Percentiles rank a stretch among this genome's conserved stretches.
These are phyloP conservation scores for Gryllus longicercus DNA, from an alignment of 2,888 invertebrate species.

Conservation along the genomic window DNA sequence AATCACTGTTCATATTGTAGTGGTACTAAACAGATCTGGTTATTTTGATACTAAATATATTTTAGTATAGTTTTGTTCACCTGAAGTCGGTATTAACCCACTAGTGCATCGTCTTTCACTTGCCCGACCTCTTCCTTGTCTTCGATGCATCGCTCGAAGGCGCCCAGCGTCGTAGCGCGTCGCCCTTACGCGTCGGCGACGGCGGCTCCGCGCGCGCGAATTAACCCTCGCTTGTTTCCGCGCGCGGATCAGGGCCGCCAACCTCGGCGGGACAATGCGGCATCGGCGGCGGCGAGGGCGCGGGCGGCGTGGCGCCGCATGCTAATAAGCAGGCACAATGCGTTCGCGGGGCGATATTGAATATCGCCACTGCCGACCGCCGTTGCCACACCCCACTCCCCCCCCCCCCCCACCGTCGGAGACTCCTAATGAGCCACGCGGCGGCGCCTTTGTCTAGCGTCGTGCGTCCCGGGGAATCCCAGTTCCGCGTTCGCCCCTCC, in stretches of 20 bases:
- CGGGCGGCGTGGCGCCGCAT: background rate
- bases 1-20: too few species aligned
- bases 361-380: background rate
- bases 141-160: too few species aligned
- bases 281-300: background rate
- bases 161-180: too few species aligned
- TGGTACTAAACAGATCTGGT: too few species aligned
- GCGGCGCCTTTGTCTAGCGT: background rate
- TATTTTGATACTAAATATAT: too few species aligned
- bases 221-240: slow-evolving; percentile 5
- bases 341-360: background rate
- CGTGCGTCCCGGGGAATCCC: background rate
- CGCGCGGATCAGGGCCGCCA: background rate
- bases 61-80: too few species aligned
- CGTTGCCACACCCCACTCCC: background rate
- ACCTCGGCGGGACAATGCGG: background rate
- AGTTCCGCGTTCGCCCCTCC: background rate
- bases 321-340: slow-evolving; percentile 3
- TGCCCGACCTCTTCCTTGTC: too few species aligned
- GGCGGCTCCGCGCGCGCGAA: background rate
- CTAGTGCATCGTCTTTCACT: too few species aligned
- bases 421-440: background rate
- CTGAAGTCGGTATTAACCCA: too few species aligned
- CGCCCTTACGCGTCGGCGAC: too few species aligned
- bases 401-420: background rate